Base-by-base conservation (phyloP, 2,888 invertebrate species). In the Andrena bucephala region DNA sequence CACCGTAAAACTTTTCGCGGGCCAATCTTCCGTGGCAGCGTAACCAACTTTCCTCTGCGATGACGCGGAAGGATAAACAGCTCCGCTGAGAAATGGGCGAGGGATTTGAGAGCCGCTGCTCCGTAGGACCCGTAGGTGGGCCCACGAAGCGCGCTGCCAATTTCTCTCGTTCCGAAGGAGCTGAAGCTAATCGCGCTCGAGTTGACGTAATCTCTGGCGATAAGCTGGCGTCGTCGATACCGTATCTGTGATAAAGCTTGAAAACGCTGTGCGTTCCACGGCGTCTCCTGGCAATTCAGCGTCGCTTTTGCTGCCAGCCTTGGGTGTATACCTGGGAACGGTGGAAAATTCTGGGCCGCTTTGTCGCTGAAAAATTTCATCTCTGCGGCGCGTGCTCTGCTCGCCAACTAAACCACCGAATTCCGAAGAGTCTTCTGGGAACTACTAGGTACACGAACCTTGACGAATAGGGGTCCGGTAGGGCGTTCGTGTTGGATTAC, bases 191-290 rank as follows among this genome's bases (percentile, higher is more conserved):
- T 66, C 42, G 29, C 54, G 73, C 42, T 29, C 27, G 13, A 24
- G 48, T 54, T 59, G 42, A 42, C 24, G 74, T 81, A 77, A 81
- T 81, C 76, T 67, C 3, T 31, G 24, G 63, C 57, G 86, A 86
- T 86, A 86, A 74, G 74, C 54, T 29, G 16, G 20, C 20, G n/a
- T 13, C 59, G 72, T 74, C 67, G 83, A 85, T 86, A 86, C 2
- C 54, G 24, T 29, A 27, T 73, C 20, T 6, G 7, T 50, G 80
- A 72, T 62, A 67, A 78, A 67, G 54, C 13, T 7, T 20, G 60
- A 48, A 13, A 48, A 27, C 42, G 16, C 42, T 5, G 42, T 16
- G 62, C 29, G 7, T 13, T 27, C 36, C 27, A 13, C 29, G 59
- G 2, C n/a, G 62, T 57, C n/a, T 6, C 7, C 20, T 6, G 27